Conservation (phyloP, 2,888 invertebrate species). For the Pyrocoelia pectoralis region DNA sequence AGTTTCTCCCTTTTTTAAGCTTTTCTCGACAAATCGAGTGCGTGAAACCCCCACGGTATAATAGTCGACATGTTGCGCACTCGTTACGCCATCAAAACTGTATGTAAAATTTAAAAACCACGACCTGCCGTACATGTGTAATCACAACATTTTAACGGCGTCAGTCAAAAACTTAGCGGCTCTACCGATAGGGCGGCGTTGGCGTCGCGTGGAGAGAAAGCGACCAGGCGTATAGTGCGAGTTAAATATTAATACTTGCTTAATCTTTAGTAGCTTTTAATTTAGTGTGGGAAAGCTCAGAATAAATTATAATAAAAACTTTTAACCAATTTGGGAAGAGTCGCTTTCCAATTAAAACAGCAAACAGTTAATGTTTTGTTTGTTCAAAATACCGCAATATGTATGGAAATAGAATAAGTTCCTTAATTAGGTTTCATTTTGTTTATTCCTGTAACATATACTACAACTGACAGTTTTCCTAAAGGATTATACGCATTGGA, state of each 20-base stretch:
- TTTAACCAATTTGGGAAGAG: constrained; percentile 18
- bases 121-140: no score
- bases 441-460: not conserved
- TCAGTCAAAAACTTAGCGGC: no score
- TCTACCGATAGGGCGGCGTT: no score
- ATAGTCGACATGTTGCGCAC: no score
- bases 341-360: constrained; percentile 17
- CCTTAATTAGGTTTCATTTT: constrained; percentile 2
- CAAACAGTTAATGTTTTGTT: constrained; percentile 21
- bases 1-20: no score
- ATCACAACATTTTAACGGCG: no score
- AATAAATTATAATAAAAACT: constrained; percentile 16
- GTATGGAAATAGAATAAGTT: constrained; percentile 4
- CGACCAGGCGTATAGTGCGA: no score
- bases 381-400: constrained; percentile 2
- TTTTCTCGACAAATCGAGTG: no score
- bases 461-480: not conserved
- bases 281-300: constrained; percentile 8
- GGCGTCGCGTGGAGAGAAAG: no score
- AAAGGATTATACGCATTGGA: not conserved
- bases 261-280: constrained; percentile 22
- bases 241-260: constrained; percentile 18
- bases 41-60: no score
- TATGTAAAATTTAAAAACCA: no score
- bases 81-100: no score